Evolutionary conservation across 2,888 invertebrate species (phyloP).

Genomic region (Eupithecia exiguata): DNA sequence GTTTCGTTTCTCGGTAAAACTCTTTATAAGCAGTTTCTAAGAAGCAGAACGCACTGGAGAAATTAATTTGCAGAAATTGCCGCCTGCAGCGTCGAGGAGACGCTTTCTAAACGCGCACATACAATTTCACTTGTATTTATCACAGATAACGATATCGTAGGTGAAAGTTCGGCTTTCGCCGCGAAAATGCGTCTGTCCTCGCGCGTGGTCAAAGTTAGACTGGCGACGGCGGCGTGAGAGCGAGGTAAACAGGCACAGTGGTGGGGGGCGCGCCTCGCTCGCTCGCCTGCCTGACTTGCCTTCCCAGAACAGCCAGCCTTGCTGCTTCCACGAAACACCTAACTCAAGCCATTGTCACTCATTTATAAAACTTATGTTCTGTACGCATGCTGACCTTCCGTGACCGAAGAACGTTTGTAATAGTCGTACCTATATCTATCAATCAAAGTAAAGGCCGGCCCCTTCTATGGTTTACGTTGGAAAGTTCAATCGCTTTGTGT

Average conservation of each 20-base stretch:
- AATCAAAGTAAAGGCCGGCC: conserved; percentile 59
- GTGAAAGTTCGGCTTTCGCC: conserved; percentile 77
- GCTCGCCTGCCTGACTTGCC: conserved; percentile 54
- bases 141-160: conserved; percentile 79
- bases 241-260: conserved; percentile 45
- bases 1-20: conserved; percentile 80
- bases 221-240: conserved; percentile 53
- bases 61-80: conserved; percentile 81
- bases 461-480: conserved; percentile 59
- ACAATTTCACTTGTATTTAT: conserved; percentile 80
- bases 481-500: conserved; percentile 72
- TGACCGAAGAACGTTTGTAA: conserved; percentile 55
- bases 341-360: conserved; percentile 81
- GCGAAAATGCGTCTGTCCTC: conserved; percentile 59
- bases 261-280: conserved; percentile 48
- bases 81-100: conserved; percentile 67
- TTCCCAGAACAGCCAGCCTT: conserved; percentile 80
- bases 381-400: conserved; percentile 57
- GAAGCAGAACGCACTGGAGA: conserved; percentile 78
- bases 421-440: conserved; percentile 61
- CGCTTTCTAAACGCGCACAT: conserved; percentile 78
- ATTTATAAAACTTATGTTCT: conserved; percentile 79
- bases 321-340: conserved; percentile 74
- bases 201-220: conserved; percentile 68
- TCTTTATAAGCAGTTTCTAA: conserved; percentile 81